Percentiles rank a stretch among this genome's conserved stretches.
phyloP scores from a whole-genome alignment of 2,113 vertebrate species.

The Podiceps cristatus region DNA sequence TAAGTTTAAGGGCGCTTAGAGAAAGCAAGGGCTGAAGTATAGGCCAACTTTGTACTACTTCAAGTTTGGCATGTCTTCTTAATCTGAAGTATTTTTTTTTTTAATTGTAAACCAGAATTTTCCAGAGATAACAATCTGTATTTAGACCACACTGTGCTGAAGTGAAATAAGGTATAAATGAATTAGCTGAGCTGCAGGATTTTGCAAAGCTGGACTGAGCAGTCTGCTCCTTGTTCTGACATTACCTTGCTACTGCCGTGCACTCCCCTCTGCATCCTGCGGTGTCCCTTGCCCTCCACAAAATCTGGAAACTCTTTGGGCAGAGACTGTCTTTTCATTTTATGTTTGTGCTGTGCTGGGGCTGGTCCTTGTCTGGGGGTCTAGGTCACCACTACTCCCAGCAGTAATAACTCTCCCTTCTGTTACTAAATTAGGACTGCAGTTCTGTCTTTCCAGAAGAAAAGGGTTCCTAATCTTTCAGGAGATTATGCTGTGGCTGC shows the following conservation, averaged over 20 bases:
- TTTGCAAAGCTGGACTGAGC: neutral
- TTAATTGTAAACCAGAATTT: neutral
- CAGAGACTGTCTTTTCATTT: neutral
- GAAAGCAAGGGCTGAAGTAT: neutral
- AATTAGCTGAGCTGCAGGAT: neutral
- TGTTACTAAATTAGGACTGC: slow-evolving; percentile 18
- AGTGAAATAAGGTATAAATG: neutral
- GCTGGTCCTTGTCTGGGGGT: neutral
- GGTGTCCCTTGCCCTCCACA: neutral
- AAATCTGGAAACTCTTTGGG: neutral
- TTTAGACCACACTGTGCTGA: neutral
- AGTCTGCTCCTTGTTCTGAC: neutral
- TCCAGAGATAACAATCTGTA: neutral
- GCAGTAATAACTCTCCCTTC: neutral
- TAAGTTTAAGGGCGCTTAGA: neutral
- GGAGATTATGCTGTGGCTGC: neutral
- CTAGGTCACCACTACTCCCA: neutral
- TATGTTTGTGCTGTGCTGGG: neutral
- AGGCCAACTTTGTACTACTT: neutral
- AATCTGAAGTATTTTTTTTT: neutral
- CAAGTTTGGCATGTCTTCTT: neutral
- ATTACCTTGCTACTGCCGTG: neutral
- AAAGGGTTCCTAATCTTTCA: slow-evolving; percentile 20
- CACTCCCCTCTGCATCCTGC: neutral
- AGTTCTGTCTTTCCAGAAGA: slow-evolving; percentile 28